phyloP scores from a whole-genome alignment of 30 jellyfish, hydroid and myxozoan species.

The Aurelia sp. region DNA sequence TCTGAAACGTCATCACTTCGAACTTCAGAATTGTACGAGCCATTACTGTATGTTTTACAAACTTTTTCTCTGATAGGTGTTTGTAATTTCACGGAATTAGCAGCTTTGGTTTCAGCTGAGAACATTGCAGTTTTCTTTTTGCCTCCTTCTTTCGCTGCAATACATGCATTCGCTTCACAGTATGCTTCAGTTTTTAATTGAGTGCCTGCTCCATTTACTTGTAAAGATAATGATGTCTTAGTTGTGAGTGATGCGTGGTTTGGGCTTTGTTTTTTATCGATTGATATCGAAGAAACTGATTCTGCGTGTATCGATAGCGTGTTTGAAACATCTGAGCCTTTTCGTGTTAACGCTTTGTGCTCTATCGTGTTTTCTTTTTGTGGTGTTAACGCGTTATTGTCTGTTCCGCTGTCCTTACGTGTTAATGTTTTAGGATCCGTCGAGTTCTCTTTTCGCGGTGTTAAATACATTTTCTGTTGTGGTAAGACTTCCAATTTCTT shows the following conservation, averaged over 20 bases:
- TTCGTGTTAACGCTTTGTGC: slow-evolving; percentile 12
- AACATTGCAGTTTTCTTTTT: background rate
- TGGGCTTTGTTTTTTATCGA: slow-evolving; percentile 63
- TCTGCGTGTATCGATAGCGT: slow-evolving; percentile 87
- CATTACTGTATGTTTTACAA: slow-evolving; percentile 50
- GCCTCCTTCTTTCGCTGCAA: slow-evolving; percentile 40
- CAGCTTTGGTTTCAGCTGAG: slow-evolving; percentile 54
- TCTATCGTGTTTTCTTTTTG: slow-evolving; percentile 7
- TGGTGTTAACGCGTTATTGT: slow-evolving; percentile 8
- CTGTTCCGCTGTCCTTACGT: slow-evolving; percentile 7
- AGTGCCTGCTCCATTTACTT: slow-evolving; percentile 72
- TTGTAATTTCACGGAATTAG: slow-evolving; percentile 44
- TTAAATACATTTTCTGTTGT: slow-evolving; percentile 20
- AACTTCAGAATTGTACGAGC: slow-evolving; percentile 56
- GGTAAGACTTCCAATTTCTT: background rate
- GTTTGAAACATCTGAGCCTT: slow-evolving; percentile 56
- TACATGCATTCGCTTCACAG: slow-evolving; percentile 63
- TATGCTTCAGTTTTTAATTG: slow-evolving; percentile 58
- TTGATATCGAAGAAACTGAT: slow-evolving; percentile 66
- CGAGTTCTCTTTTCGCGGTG: slow-evolving; percentile 33
- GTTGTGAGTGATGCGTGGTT: slow-evolving; percentile 70
- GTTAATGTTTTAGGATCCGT: background rate
- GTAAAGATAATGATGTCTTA: slow-evolving; percentile 84
- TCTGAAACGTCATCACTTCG: slow-evolving; percentile 75
- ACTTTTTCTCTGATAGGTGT: slow-evolving; percentile 29